Evolutionary conservation across 2,888 invertebrate genomes (phyloP).

Genomic region (Mesoligia furuncula): DNA sequence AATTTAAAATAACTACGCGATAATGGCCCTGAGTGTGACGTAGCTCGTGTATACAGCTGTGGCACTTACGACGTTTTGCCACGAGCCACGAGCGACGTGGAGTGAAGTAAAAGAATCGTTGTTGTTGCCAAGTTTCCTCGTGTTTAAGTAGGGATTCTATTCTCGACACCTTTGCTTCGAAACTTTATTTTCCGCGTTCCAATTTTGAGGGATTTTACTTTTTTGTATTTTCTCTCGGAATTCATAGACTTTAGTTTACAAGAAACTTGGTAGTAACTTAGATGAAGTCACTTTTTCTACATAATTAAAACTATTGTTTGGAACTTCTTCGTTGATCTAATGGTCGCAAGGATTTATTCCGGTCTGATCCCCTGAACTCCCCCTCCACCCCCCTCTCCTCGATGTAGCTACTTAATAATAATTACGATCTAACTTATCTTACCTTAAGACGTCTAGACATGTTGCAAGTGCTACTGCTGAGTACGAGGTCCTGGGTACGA

Average conservation of each 20-base stretch:
- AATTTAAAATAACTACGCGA: conserved; percentile 13
- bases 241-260: background rate
- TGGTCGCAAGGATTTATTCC: too few relatives aligned
- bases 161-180: conserved; percentile 31
- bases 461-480: background rate
- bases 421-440: too few relatives aligned
- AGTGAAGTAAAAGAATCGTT: conserved; percentile 40
- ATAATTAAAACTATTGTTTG: background rate
- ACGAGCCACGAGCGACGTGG: background rate
- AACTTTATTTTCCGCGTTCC: conserved; percentile 33
- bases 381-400: too few relatives aligned
- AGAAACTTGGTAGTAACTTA: background rate
- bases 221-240: background rate
- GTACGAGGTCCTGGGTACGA: background rate
- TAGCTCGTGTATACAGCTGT: conserved; percentile 31
- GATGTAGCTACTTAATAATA: too few relatives aligned
- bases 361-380: too few relatives aligned
- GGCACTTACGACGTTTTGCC: conserved; percentile 1
- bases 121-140: conserved; percentile 44
- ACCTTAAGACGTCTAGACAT: too few relatives aligned
- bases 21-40: conserved; percentile 12
- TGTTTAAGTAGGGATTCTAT: conserved; percentile 45
- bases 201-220: conserved; percentile 4
- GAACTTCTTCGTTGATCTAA: background rate
- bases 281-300: background rate